Conservation (phyloP, 2,113 vertebrate genomes). For the Peromyscus maniculatus region DNA sequence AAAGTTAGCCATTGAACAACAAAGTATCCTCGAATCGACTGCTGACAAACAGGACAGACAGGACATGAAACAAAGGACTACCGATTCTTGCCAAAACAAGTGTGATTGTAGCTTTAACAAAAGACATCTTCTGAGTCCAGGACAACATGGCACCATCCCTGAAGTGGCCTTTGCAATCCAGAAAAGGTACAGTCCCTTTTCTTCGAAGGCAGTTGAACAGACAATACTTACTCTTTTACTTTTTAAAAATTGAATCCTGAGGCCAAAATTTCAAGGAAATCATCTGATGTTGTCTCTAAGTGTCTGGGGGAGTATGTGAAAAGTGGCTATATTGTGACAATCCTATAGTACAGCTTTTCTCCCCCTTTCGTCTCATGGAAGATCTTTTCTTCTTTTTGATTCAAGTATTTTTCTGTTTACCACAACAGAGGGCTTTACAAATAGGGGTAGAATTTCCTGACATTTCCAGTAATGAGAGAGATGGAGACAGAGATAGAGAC, state of each 20-base stretch:
- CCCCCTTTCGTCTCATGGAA: not conserved
- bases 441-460: not conserved
- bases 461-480: not conserved
- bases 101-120: too few relatives aligned
- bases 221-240: not conserved
- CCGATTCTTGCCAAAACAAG: too few relatives aligned
- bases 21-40: too few relatives aligned
- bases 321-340: not conserved
- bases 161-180: too few relatives aligned
- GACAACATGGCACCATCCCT: too few relatives aligned
- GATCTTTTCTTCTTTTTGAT: not conserved
- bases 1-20: too few relatives aligned
- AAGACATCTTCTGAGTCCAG: too few relatives aligned
- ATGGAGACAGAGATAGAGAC: not conserved
- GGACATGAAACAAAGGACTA: too few relatives aligned
- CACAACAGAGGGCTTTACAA: not conserved
- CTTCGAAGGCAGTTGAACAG: too few relatives aligned
- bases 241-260: conserved; percentile 28
- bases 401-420: not conserved
- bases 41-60: too few relatives aligned
- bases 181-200: too few relatives aligned
- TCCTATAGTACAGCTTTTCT: not conserved
- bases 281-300: not conserved
- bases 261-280: conserved; percentile 8
- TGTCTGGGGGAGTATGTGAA: not conserved